Evolutionary conservation across 2,113 vertebrate genomes (phyloP), one percentile per base, ranked within the genome.

Genomic region (Cyrtonyx montezumae): DNA sequence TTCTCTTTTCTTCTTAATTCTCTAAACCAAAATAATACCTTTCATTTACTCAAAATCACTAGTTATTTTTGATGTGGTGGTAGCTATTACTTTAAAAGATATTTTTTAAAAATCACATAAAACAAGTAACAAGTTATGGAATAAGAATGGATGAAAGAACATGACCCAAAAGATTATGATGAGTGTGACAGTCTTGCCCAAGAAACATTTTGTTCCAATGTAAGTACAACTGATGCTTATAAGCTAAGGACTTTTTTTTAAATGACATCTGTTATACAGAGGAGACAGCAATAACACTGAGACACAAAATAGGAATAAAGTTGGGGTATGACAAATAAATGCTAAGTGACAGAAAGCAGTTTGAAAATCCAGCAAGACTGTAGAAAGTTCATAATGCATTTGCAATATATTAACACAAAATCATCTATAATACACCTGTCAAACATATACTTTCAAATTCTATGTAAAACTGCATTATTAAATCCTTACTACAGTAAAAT

Each of bases 301-400:
- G 59, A 73, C 56, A 87, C 34, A 92, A 96, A 93, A 82, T 63
- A 88, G 73, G 34, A 80, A 92, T 32, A 59, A 32, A 86, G 65
- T 3, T 84, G 67, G 45, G 93, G 46, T 42, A 40, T 78, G 51
- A 85, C 77, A 92, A 92, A 26, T 63, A 85, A 93, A 81, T 53
- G 58, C 63, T 70, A 82, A 85, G 56, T 49, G 56, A 91, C 25
- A 94, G 59, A 89, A 94, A 78, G 77, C 61, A 91, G 75, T 74
- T 96, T 85, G 78, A 93, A 91, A 95, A 95, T 67, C 61, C 68
- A 92, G 55, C 1, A 1, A 93, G 49, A 74, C 40, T 90, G 79
- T 61, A 95, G 55, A 77, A 90, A 91, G 94, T 53, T 91, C 71
- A 82, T 65, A 87, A 94, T 62, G 61, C 93, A 94, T 95, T 92